Base-by-base conservation (phyloP, 2,888 invertebrate species). In the Pediacus dermestoides region DNA sequence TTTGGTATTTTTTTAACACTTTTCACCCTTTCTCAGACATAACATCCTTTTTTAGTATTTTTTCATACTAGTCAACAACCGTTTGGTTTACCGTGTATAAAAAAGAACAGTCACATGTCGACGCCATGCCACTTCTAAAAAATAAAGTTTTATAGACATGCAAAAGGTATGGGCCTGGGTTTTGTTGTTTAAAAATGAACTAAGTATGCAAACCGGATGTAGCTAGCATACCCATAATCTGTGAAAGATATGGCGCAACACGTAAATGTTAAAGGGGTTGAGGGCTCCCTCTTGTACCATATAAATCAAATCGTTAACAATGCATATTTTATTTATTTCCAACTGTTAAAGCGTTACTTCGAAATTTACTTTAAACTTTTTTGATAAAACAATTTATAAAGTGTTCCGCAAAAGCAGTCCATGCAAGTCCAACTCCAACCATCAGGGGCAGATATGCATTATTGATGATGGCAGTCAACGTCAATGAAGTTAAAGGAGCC, bases 1-100 rank as follows among this genome's bases (percentile, higher is more conserved):
- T 44, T 48, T 37, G 48, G 39, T 46, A 44, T 49, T 52, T 57
- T 58, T 60, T 53, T 51, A 54, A 55, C 48, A 43, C 48, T 30
- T 50, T 57, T 57, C 50, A 61, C 61, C 61, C 60, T 60, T 61
- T 53, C 40, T 39, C 50, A 61, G 61, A 60, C 61, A 61, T 55
- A 61, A 61, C 61, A 61, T 61, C 61, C 61, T 61, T 56, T 57
- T 52, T 52, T 46, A 53, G 48, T 34, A 42, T 50, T 52, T 48
- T 47, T 51, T 48, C n/a, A 23, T 3, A 6, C 4, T 23, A 23
- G 23, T 9, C 10, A 10, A 23, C 23, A 23, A 23, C 23, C 23
- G 10, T 7, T n/a, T n/a, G n/a, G 8, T 18, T 4, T 18, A 8
- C 18, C 8, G 18, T 18, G 8, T 23, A 23, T 9, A 23, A 23